Percentiles rank a stretch among this genome's conserved stretches.
These are phyloP conservation scores for Drosophila eohydei DNA, from an alignment of 2,888 invertebrate genomes.

Conservation along the genomic window DNA sequence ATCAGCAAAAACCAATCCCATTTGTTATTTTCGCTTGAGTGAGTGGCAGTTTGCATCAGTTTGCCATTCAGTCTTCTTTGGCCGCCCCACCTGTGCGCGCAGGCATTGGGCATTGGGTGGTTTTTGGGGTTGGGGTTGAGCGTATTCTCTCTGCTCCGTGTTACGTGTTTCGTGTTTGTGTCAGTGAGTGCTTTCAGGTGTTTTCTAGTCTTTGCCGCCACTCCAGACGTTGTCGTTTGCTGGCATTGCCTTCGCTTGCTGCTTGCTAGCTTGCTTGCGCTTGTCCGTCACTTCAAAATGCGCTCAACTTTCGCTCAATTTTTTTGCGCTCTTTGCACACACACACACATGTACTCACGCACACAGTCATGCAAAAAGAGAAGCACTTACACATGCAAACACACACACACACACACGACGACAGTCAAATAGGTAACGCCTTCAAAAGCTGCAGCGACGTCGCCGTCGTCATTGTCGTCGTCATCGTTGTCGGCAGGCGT, in stretches of 20 bases:
- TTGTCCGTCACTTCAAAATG: conserved; percentile 54
- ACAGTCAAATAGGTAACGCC: conserved; percentile 80
- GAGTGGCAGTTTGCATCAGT: conserved; percentile 85
- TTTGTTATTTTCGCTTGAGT: conserved; percentile 85
- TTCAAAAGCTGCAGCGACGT: conserved; percentile 74
- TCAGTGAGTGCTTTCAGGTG: conserved; percentile 74
- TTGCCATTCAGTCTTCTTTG: conserved; percentile 75
- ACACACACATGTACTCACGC: conserved; percentile 24
- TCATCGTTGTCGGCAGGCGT: conserved; percentile 22
- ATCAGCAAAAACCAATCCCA: conserved; percentile 85
- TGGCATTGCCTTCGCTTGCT: conserved; percentile 18
- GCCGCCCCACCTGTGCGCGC: conserved; percentile 70
- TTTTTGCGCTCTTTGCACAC: conserved; percentile 56
- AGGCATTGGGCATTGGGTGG: conserved; percentile 61
- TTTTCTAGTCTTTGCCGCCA: conserved; percentile 60
- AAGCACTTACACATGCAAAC: conserved; percentile 19
- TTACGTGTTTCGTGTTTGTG: conserved; percentile 33
- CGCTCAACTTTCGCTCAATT: conserved; percentile 72
- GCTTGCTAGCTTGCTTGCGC: conserved; percentile 27
- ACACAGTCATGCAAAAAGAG: conserved; percentile 17
- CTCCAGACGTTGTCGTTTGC: conserved; percentile 41
- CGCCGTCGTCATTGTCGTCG: conserved; percentile 19
- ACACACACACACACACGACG: conserved; percentile 42
- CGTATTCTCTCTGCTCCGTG: conserved; percentile 19
- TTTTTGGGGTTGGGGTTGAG: conserved; percentile 30